Evolutionary conservation across 1,140 invertebrate species (phyloP).

Genomic region (Diachasma alloeum): DNA sequence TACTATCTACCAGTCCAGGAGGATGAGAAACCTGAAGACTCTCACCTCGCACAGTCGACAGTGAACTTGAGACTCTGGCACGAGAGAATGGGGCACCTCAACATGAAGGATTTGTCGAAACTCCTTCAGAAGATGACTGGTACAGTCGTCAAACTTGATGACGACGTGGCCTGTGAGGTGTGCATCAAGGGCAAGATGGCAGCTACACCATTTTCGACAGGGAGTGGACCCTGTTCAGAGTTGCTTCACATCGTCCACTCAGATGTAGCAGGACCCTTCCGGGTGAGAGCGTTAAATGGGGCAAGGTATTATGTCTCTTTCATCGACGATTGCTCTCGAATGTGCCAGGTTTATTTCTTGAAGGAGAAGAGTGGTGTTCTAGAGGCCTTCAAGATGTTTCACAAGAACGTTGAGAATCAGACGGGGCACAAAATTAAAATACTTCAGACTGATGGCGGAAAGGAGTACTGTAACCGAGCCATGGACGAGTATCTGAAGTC

Average conservation of each 20-base stretch:
- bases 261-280: conserved; percentile 54
- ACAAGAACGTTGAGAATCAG: no score
- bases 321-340: conserved; percentile 42
- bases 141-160: neutral
- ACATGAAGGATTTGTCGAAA: conserved; percentile 8
- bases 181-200: conserved; percentile 12
- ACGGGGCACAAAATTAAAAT: no score
- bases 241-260: conserved; percentile 15
- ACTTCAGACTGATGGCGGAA: conserved; percentile 47
- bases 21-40: neutral
- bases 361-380: conserved; percentile 41
- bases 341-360: conserved; percentile 43
- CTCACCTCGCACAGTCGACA: neutral
- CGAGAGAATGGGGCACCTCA: conserved; percentile 25
- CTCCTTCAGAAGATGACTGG: neutral
- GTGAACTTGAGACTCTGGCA: conserved; percentile 23
- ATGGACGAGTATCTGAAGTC: no score
- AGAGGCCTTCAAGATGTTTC: no score
- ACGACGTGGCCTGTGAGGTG: neutral
- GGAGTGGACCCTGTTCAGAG: neutral
- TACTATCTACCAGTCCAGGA: conserved; percentile 24
- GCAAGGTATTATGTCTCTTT: conserved; percentile 43
- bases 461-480: conserved; percentile 45
- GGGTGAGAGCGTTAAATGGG: conserved; percentile 21
- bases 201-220: conserved; percentile 11